Percentiles rank a stretch among this genome's conserved stretches.
Conservation (phyloP, 2,888 invertebrate species). For the Philhelius pedissequus region DNA sequence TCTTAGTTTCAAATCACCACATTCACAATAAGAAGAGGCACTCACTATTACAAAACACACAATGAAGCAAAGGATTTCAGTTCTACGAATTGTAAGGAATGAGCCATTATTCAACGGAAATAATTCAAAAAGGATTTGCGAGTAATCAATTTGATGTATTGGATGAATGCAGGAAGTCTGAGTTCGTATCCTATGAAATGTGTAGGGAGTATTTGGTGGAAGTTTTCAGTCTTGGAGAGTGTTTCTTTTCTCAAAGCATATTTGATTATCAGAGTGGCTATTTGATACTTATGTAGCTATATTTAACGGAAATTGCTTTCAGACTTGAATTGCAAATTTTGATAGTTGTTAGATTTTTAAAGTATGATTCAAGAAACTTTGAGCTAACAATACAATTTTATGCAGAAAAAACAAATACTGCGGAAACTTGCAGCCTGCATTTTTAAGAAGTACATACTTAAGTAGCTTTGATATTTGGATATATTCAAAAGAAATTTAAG, state of each 20-base stretch:
- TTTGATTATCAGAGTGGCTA: background rate
- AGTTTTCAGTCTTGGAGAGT: background rate
- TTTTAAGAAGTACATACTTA: too few species aligned
- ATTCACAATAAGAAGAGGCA: background rate
- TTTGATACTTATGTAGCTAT: too few species aligned
- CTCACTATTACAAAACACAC: background rate
- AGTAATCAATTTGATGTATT: conserved; percentile 67
- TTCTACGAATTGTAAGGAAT: background rate
- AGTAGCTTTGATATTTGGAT: too few species aligned
- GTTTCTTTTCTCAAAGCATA: background rate
- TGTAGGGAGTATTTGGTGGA: background rate
- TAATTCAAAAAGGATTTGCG: conserved; percentile 66
- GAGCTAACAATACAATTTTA: too few species aligned
- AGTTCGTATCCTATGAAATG: conserved; percentile 28
- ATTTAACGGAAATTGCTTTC: too few species aligned
- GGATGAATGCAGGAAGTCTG: conserved; percentile 24
- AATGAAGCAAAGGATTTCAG: background rate
- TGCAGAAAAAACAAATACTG: too few species aligned
- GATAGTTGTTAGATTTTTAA: too few species aligned
- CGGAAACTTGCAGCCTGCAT: too few species aligned
- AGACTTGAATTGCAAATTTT: too few species aligned
- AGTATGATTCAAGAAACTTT: too few species aligned
- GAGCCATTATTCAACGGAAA: conserved; percentile 37
- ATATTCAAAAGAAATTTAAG: too few species aligned
- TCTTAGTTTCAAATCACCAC: conserved; percentile 34